Evolutionary conservation across 2,113 vertebrate species (phyloP).

Genomic region (Geococcyx californianus): DNA sequence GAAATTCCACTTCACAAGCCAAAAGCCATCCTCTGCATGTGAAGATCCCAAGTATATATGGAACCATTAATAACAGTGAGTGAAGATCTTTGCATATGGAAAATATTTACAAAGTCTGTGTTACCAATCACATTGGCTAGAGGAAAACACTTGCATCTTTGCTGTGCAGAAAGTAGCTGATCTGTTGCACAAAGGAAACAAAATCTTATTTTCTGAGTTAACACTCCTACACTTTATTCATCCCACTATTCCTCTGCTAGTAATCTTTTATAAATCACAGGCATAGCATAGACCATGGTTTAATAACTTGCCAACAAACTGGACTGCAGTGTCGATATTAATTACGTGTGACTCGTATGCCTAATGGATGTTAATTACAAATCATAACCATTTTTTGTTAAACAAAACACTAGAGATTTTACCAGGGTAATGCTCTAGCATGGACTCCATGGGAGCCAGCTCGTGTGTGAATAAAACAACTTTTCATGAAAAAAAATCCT

Average conservation of each 20-base stretch:
- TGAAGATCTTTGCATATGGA: neutral
- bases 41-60: neutral
- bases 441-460: neutral
- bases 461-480: neutral
- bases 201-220: neutral
- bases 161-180: neutral
- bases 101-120: neutral
- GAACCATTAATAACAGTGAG: neutral
- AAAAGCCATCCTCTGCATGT: neutral
- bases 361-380: neutral
- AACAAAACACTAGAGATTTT: neutral
- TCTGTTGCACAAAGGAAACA: neutral
- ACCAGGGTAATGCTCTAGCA: neutral
- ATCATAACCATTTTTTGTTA: neutral
- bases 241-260: neutral
- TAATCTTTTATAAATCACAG: neutral
- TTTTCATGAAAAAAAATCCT: neutral
- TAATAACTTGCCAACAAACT: neutral
- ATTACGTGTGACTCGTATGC: neutral
- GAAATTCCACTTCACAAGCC: neutral
- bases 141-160: neutral
- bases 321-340: rapidly evolving
- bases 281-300: neutral
- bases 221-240: neutral
- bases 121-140: neutral